Conservation (phyloP, 23 tunicate genomes). For the Botrylloides violaceus region DNA sequence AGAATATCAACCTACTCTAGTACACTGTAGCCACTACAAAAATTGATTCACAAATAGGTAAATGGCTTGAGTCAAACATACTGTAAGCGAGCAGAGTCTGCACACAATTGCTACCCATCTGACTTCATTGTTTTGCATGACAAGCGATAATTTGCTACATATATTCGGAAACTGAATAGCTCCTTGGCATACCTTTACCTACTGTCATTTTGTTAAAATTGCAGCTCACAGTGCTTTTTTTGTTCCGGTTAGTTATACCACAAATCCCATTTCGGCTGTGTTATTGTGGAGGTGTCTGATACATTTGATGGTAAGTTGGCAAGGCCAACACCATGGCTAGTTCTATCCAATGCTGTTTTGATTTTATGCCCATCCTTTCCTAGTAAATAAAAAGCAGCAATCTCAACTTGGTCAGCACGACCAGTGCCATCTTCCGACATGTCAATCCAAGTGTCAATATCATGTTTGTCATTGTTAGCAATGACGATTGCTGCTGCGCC, state of each 20-base stretch:
- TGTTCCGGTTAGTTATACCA: background rate
- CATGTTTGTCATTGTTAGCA: conserved; percentile 35
- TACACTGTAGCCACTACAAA: no score
- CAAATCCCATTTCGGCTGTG: conserved; percentile 14
- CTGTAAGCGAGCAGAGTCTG: no score
- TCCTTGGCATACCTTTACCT: no score
- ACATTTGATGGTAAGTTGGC: conserved; percentile 15
- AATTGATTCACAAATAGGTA: no score
- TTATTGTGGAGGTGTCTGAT: background rate
- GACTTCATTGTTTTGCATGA: no score
- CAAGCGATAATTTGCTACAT: no score
- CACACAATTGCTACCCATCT: no score
- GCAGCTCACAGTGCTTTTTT: no score
- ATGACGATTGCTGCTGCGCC: conserved; percentile 73
- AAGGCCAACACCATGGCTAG: background rate
- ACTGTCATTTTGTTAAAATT: no score
- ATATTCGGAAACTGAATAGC: no score
- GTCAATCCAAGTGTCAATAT: conserved; percentile 50
- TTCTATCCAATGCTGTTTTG: background rate
- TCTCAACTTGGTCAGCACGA: conserved; percentile 34
- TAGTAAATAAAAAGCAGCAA: conserved; percentile 62
- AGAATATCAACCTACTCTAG: no score
- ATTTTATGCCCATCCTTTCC: conserved; percentile 77
- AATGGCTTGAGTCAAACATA: no score
- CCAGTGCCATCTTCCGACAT: conserved; percentile 72